These are phyloP conservation scores for Oikopleura dioica DNA, from an alignment of 23 tunicate species.

Conservation along the genomic window DNA sequence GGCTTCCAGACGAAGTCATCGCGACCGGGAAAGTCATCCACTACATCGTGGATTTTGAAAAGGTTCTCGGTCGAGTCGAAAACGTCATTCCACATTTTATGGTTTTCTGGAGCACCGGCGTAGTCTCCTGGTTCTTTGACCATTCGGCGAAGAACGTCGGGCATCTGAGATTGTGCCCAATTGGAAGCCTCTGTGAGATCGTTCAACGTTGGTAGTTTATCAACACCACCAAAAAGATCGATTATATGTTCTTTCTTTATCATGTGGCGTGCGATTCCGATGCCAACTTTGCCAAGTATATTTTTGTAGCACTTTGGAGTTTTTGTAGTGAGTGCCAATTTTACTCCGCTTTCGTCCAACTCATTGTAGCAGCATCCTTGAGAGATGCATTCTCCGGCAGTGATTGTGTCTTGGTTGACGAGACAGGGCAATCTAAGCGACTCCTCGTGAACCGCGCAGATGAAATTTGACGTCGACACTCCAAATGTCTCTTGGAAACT, in stretches of 20 bases:
- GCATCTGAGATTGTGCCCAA: slow-evolving; percentile 3
- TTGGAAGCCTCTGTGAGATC: not conserved
- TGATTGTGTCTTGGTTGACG: not conserved
- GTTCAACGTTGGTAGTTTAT: not conserved
- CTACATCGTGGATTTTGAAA: not conserved
- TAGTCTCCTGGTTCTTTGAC: slow-evolving; percentile 1
- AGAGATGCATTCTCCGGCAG: not conserved
- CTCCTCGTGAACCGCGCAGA: slow-evolving; percentile 3
- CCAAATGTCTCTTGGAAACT: not conserved
- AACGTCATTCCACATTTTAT: not conserved
- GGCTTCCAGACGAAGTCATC: not conserved
- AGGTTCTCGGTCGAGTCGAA: not conserved
- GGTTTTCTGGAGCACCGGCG: not conserved
- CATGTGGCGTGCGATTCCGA: slow-evolving; percentile 6
- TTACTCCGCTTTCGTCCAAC: not conserved
- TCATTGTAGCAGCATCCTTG: not conserved
- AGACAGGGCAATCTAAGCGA: not conserved
- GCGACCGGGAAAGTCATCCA: not conserved
- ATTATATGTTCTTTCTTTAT: not conserved
- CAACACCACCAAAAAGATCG: not conserved
- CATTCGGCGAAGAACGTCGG: not conserved
- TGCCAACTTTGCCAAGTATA: slow-evolving; percentile 5
- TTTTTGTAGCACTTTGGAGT: not conserved
- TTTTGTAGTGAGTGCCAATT: not conserved
- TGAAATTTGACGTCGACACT: not conserved